A percentile compares a stretch with the other conserved stretches of the same genome.
phyloP scores from a whole-genome alignment of 2,113 vertebrate species.

The Sula dactylatra region DNA sequence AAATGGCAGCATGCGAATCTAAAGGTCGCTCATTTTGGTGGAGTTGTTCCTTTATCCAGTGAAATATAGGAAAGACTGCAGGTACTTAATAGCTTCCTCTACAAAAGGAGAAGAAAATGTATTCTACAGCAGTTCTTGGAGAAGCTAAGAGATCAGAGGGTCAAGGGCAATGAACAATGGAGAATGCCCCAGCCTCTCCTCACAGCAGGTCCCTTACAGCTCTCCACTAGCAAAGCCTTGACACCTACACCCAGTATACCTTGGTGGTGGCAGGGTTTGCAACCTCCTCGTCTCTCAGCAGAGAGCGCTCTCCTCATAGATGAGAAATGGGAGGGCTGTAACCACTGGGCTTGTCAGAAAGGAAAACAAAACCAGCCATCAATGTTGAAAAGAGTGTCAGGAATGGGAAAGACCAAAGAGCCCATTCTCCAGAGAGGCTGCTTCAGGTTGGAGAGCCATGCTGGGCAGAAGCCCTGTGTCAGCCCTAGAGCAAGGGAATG shows the following conservation, averaged over 20 bases:
- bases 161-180: neutral
- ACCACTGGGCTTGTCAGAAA: neutral
- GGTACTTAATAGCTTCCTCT: neutral
- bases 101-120: neutral
- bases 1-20: neutral
- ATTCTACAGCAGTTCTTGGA: neutral
- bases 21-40: neutral
- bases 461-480: neutral
- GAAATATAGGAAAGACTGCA: neutral
- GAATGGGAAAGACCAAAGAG: neutral
- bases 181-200: neutral
- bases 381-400: neutral
- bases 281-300: neutral
- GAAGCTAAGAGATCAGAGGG: neutral
- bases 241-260: too few relatives aligned
- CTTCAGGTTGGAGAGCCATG: neutral
- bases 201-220: neutral
- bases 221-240: neutral
- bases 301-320: neutral
- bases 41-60: neutral
- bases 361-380: neutral
- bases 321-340: neutral
- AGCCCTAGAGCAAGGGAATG: neutral
- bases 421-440: neutral
- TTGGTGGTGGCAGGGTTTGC: neutral